Base-by-base conservation (phyloP, 2,113 vertebrate species). In the Apteryx mantelli region DNA sequence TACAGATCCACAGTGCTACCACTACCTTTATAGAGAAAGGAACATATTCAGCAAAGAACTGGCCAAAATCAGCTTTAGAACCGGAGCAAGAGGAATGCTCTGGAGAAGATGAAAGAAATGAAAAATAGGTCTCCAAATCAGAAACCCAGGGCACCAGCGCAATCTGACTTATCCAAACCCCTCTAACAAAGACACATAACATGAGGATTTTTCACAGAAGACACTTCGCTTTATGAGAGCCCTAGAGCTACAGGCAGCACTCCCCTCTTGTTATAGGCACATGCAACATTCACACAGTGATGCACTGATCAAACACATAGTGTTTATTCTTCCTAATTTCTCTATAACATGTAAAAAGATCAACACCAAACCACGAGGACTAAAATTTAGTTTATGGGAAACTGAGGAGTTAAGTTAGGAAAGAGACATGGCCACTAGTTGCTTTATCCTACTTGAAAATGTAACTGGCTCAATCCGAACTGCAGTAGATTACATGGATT, bases 311-410 rank as follows among this genome's bases (percentile, higher is more conserved):
- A 86, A 86, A 64, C 64, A 84, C 4, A 2, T 7, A 88, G 52
- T 55, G 68, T 71, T 95, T 78, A 81, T 63, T 93, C 68, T 30
- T 24, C 42, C 65, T 30, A 21, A 42, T 20, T 46, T 44, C 40
- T 26, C 65, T 15, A 15, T 11, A 19, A 18, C 28, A 20, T 30
- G 40, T 68, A 32, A 68, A 44, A 30, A 68, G 40, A 68, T 19
- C 28, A 42, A 19, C 42, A 68, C 16, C 86, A 90, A 86, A 63
- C 34, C 60, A 60, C 36, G 48, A 44, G 79, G 90, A 91, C 83
- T 81, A 90, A 50, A 82, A 52, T 34, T 91, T 81, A 93, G 76
- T 84, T 94, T 86, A 88, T 55, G 65, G 52, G 85, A 83, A 97
- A 88, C 63, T 13, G 4, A 8, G 87, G 80, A 96, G 71, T 91